Conservation (phyloP, 2,888 invertebrate genomes). For the Clivina fossor region DNA sequence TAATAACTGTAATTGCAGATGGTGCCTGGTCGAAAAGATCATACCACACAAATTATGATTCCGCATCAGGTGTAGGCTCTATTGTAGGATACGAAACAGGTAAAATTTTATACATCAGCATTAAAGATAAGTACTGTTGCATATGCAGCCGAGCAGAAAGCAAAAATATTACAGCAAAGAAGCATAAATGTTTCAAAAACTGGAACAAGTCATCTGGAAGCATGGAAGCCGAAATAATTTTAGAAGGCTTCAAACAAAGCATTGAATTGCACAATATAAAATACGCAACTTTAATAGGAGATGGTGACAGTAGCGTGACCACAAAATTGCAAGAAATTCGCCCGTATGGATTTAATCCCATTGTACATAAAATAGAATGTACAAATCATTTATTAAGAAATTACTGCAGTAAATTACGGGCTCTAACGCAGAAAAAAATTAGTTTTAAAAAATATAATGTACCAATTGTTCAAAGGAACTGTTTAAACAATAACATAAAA, state of each 20-base stretch:
- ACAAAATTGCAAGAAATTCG: conserved; percentile 7
- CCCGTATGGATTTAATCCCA: conserved; percentile 15
- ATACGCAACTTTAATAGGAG: conserved; percentile 17
- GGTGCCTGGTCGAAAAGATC: conserved; percentile 37
- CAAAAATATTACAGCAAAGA: background rate
- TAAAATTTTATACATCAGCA: conserved; percentile 20
- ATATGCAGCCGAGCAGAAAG: conserved; percentile 11
- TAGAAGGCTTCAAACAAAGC: conserved; percentile 20
- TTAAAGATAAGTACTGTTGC: conserved; percentile 27
- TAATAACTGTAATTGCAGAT: conserved; percentile 38
- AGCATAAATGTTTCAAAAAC: conserved; percentile 24
- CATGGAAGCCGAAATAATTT: conserved; percentile 25
- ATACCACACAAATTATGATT: background rate
- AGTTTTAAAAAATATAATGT: conserved; percentile 5
- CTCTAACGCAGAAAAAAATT: conserved; percentile 1
- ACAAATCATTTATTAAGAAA: conserved; percentile 26
- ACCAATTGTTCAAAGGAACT: background rate
- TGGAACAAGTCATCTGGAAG: conserved; percentile 15
- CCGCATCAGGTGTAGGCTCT: conserved; percentile 14
- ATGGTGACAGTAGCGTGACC: conserved; percentile 24
- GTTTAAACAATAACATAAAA: background rate
- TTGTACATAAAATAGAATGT: conserved; percentile 29
- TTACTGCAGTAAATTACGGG: conserved; percentile 11
- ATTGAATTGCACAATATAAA: conserved; percentile 13
- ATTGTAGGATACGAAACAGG: conserved; percentile 22